Conservation (phyloP, 1,140 invertebrate species). For the Helicorthomorpha holstii region DNA sequence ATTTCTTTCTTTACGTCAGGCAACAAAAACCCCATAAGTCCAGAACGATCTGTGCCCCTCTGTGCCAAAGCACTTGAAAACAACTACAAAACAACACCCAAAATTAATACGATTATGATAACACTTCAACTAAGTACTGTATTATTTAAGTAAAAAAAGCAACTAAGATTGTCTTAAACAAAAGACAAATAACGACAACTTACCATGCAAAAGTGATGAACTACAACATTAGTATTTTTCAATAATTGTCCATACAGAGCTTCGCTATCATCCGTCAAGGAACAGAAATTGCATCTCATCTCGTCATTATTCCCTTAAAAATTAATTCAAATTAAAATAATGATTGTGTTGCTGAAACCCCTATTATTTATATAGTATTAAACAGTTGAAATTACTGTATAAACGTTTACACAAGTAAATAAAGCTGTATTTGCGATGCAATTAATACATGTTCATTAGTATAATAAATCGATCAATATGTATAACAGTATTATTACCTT, state of each 20-base stretch:
- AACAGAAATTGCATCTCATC: constrained; percentile 32
- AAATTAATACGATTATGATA: too few relatives aligned
- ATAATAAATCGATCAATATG: too few relatives aligned
- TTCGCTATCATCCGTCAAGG: constrained; percentile 27
- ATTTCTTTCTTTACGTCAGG: constrained; percentile 41
- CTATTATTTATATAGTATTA: too few relatives aligned
- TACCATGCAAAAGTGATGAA: constrained; percentile 38
- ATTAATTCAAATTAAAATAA: neutral
- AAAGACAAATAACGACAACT: constrained; percentile 2
- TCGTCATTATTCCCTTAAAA: neutral
- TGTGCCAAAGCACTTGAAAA: constrained; percentile 42
- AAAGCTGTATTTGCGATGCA: too few relatives aligned
- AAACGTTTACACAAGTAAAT: too few relatives aligned
- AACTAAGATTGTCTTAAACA: too few relatives aligned
- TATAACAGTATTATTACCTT: too few relatives aligned
- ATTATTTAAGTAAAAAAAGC: too few relatives aligned
- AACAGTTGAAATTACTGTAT: too few relatives aligned
- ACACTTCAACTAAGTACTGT: too few relatives aligned
- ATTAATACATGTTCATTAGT: too few relatives aligned
- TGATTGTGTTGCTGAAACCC: neutral
- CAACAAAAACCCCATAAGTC: constrained; percentile 41
- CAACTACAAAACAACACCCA: constrained; percentile 32
- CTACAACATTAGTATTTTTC: constrained; percentile 26
- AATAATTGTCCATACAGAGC: constrained; percentile 30
- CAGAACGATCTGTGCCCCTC: constrained; percentile 35